Conservation (phyloP, 2,888 invertebrate species). For the Thelaira solivaga region DNA sequence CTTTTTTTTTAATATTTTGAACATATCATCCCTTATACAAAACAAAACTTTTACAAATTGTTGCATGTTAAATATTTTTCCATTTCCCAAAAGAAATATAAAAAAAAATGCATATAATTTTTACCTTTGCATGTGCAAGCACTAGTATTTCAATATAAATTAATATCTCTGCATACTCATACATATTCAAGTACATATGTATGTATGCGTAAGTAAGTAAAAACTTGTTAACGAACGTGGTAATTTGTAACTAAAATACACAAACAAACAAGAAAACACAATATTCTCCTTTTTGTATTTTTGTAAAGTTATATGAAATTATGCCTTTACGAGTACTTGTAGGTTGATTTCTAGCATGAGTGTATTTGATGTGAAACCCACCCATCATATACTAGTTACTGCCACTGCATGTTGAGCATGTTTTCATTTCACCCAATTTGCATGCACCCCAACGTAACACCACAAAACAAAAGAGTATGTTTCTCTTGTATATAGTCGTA, state of each 20-base stretch:
- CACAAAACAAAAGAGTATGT: not conserved
- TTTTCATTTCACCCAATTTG: slow-evolving; percentile 40
- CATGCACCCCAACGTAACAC: slow-evolving; percentile 49
- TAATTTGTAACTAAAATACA: slow-evolving; percentile 1
- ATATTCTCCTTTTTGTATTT: not conserved
- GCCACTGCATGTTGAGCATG: not conserved
- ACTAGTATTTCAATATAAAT: slow-evolving; percentile 65
- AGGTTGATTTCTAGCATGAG: not conserved
- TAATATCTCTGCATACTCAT: slow-evolving; percentile 42
- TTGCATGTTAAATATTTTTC: slow-evolving; percentile 43
- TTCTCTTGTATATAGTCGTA: not conserved
- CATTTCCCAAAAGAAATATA: slow-evolving; percentile 14
- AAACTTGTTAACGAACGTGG: not conserved
- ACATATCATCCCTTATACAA: no score
- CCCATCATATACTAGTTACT: not conserved
- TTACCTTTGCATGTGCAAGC: not conserved
- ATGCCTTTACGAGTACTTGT: not conserved
- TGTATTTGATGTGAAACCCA: not conserved
- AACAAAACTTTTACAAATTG: slow-evolving; percentile 50
- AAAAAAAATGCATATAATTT: not conserved
- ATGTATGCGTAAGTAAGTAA: no score
- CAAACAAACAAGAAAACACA: no score
- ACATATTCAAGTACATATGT: not conserved
- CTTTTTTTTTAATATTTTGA: no score
- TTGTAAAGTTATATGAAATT: not conserved